Percentiles rank a stretch among this genome's conserved stretches.
Evolutionary conservation across 2,113 vertebrate species (phyloP).

Genomic region (Zosterops pallidus): DNA sequence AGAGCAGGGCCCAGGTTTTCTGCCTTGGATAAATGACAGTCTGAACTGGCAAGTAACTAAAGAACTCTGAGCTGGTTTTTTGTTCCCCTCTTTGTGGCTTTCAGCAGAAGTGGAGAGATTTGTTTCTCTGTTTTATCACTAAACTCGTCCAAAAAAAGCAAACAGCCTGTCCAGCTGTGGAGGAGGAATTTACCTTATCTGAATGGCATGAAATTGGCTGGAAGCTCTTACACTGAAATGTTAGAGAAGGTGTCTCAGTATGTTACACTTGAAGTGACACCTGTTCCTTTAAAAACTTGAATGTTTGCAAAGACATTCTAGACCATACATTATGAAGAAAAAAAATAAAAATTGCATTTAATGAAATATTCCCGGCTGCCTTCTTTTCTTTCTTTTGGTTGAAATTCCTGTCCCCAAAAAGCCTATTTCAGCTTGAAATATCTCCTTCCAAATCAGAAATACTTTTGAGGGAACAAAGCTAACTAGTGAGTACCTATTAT

Average conservation of each 20-base stretch:
- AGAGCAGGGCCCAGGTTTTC: background rate
- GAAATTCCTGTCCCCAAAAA: background rate
- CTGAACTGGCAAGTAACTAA: background rate
- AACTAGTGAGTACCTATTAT: background rate
- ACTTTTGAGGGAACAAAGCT: background rate
- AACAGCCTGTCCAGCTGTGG: background rate
- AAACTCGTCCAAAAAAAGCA: background rate
- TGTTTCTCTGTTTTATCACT: background rate
- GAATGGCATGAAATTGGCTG: background rate
- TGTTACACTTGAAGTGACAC: background rate
- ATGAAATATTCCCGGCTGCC: background rate
- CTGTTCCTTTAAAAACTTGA: background rate
- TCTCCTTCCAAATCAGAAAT: background rate
- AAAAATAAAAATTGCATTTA: background rate
- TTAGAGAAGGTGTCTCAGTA: background rate
- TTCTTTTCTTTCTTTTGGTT: background rate
- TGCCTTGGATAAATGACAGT: background rate
- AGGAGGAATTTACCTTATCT: background rate
- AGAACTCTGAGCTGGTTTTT: rapidly evolving
- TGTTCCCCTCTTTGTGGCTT: background rate
- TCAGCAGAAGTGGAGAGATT: background rate
- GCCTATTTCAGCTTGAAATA: background rate
- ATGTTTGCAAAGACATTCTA: background rate
- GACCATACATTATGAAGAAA: background rate
- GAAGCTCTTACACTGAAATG: background rate